Conservation (phyloP, 2,888 invertebrate species). For the Drosophila meridiana region DNA sequence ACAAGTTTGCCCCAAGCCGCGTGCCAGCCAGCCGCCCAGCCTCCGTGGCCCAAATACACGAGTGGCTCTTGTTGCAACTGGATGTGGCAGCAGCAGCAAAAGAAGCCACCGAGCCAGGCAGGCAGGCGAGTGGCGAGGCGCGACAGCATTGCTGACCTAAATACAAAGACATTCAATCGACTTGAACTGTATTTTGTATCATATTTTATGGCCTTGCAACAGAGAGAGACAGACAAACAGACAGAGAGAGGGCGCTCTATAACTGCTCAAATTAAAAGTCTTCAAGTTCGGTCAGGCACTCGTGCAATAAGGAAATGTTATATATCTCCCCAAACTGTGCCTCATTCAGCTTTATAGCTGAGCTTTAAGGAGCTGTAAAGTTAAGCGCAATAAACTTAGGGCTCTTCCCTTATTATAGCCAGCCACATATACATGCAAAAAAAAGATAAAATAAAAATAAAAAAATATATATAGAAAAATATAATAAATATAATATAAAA, state of each 20-base stretch:
- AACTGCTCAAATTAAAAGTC: slow-evolving; percentile 29
- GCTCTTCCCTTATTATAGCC: slow-evolving; percentile 5
- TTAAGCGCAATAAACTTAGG: slow-evolving; percentile 1
- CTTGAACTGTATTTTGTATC: slow-evolving; percentile 57
- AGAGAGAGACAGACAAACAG: neutral
- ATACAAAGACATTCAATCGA: slow-evolving; percentile 76
- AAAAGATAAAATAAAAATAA: neutral
- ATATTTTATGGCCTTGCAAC: slow-evolving; percentile 60
- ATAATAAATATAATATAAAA: neutral
- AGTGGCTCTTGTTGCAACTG: slow-evolving; percentile 32
- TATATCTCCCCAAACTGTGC: slow-evolving; percentile 13
- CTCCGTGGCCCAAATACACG: slow-evolving; percentile 52
- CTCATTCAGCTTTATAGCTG: slow-evolving; percentile 16
- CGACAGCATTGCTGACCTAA: slow-evolving; percentile 76
- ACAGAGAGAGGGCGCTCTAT: neutral
- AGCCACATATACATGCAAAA: neutral
- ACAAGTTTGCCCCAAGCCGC: slow-evolving; percentile 59
- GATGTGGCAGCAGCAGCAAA: slow-evolving; percentile 42
- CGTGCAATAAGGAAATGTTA: slow-evolving; percentile 8
- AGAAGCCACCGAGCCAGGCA: neutral
- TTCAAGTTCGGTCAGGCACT: neutral
- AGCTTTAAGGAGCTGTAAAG: slow-evolving; percentile 11
- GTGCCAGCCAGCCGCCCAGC: slow-evolving; percentile 5
- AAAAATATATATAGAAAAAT: neutral
- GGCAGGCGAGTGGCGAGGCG: slow-evolving; percentile 36